Evolutionary conservation across 2,797 vertebrate genomes (phyloP).

Genomic region (Hoplostethus atlanticus): DNA sequence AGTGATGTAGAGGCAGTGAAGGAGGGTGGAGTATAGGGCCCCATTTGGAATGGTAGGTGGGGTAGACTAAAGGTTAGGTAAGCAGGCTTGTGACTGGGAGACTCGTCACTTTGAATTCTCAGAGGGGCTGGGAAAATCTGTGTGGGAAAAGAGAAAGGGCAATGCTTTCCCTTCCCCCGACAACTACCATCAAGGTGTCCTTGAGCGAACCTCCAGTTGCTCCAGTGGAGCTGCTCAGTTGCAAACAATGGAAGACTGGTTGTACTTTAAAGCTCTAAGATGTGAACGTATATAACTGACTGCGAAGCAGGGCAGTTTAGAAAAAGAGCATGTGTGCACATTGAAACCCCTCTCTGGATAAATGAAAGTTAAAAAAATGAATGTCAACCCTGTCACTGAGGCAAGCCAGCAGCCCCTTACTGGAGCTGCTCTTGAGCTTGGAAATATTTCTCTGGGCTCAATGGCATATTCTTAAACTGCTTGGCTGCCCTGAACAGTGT

Average conservation of each 20-base stretch:
- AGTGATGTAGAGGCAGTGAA: not conserved
- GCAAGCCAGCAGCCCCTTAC: constrained; percentile 6
- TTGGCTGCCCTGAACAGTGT: constrained; percentile 15
- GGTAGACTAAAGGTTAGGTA: not conserved
- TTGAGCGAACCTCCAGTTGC: not conserved
- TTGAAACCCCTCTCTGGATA: constrained; percentile 29
- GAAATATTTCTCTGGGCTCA: constrained; percentile 26
- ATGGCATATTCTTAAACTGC: constrained; percentile 13
- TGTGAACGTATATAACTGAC: not conserved
- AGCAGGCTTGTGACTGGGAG: not conserved
- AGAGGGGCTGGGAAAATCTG: not conserved
- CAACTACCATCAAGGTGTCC: not conserved
- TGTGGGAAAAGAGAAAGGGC: not conserved
- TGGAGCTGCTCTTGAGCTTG: constrained; percentile 22
- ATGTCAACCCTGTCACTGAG: constrained; percentile 41
- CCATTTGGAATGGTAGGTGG: not conserved
- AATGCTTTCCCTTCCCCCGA: not conserved
- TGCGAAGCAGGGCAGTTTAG: not conserved
- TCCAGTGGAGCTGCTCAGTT: not conserved
- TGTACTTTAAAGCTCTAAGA: not conserved
- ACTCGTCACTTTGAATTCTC: not conserved
- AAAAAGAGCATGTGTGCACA: constrained; percentile 1
- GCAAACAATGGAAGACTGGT: not conserved
- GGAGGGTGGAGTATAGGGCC: too few species aligned
- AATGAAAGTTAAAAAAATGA: constrained; percentile 38